Evolutionary conservation across 2,797 vertebrate species (phyloP).

Genomic region (Hippocampus kuda): DNA sequence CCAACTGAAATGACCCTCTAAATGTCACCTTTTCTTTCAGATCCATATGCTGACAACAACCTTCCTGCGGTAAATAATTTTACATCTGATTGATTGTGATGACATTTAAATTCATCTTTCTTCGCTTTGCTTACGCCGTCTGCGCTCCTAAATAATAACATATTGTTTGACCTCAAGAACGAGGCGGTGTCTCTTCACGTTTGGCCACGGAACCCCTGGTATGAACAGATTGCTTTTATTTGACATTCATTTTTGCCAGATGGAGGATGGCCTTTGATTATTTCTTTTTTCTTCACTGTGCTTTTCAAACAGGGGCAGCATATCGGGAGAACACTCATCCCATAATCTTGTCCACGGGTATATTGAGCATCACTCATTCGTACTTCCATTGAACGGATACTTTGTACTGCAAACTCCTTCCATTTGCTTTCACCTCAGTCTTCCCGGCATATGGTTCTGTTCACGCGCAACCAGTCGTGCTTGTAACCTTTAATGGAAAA

Average conservation of each 20-base stretch:
- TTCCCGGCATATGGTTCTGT: background rate
- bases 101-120: background rate
- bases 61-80: constrained; percentile 44
- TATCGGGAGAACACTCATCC: constrained; percentile 20
- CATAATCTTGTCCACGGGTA: constrained; percentile 32
- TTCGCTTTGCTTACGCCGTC: background rate
- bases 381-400: background rate
- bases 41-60: constrained; percentile 59
- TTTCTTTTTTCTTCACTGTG: background rate
- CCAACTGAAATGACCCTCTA: background rate
- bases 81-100: background rate
- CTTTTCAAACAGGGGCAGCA: constrained; percentile 18
- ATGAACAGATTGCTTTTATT: constrained; percentile 21
- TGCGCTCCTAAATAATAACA: constrained; percentile 20
- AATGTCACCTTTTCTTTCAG: constrained; percentile 35
- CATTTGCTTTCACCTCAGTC: background rate
- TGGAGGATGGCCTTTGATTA: constrained; percentile 14
- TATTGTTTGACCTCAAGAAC: constrained; percentile 43
- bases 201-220: constrained; percentile 56
- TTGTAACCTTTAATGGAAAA: constrained; percentile 6
- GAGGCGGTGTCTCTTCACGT: constrained; percentile 44
- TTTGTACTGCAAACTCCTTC: background rate
- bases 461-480: background rate
- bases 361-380: background rate
- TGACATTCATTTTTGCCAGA: constrained; percentile 17